phyloP scores from a whole-genome alignment of 2,888 invertebrate genomes.

The Subacronicta megacephala region DNA sequence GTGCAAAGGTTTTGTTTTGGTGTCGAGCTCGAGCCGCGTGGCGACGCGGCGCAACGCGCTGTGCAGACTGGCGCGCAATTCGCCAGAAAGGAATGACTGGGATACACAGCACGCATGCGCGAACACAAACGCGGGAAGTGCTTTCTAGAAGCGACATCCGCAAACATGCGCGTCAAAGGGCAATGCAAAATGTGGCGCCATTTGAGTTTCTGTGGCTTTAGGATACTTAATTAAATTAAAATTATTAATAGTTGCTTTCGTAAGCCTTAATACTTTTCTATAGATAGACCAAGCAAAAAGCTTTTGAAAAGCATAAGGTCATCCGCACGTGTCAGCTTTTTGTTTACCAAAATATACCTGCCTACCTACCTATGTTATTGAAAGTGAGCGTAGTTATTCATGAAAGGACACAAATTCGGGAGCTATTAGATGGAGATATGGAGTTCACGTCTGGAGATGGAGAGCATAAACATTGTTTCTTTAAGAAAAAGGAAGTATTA shows the following conservation, averaged over 20 bases:
- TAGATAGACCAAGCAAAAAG: neutral
- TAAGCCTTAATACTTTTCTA: neutral
- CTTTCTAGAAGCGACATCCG: slow-evolving; percentile 81
- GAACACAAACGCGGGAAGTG: slow-evolving; percentile 79
- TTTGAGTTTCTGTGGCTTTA: slow-evolving; percentile 44
- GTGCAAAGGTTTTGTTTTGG: slow-evolving; percentile 65
- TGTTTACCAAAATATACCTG: slow-evolving; percentile 6
- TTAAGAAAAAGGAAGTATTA: too few relatives aligned
- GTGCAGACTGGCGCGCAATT: slow-evolving; percentile 82
- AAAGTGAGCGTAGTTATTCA: slow-evolving; percentile 43
- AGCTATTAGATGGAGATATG: slow-evolving; percentile 33
- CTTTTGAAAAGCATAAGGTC: neutral
- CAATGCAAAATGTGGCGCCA: slow-evolving; percentile 48
- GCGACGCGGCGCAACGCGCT: slow-evolving; percentile 67
- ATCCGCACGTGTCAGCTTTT: slow-evolving; percentile 3
- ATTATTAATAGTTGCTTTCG: slow-evolving; percentile 2
- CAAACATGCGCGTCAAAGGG: slow-evolving; percentile 59
- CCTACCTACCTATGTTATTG: slow-evolving; percentile 26
- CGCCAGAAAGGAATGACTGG: slow-evolving; percentile 76
- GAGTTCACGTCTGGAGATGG: slow-evolving; percentile 21
- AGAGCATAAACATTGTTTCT: slow-evolving; percentile 29
- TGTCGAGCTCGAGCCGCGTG: slow-evolving; percentile 62
- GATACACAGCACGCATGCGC: slow-evolving; percentile 79
- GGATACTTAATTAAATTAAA: slow-evolving; percentile 13
- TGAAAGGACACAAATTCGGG: slow-evolving; percentile 37